These are phyloP conservation scores for Tethea ocularis DNA, from an alignment of 2,888 invertebrate species.

Conservation along the genomic window DNA sequence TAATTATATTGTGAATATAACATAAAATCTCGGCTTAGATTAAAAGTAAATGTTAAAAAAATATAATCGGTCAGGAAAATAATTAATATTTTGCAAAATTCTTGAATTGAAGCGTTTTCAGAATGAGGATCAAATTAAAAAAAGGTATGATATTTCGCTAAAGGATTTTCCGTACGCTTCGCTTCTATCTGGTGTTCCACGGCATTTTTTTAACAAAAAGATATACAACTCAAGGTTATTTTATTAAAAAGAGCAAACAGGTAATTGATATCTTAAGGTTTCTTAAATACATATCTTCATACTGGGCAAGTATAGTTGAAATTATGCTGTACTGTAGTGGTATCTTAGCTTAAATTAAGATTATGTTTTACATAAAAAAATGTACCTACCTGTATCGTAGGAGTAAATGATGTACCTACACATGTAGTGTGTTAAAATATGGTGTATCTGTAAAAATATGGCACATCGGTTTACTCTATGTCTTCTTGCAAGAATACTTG, in stretches of 20 bases:
- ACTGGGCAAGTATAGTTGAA: background rate
- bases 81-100: too few species aligned
- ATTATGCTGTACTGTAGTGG: conserved; percentile 15
- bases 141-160: too few species aligned
- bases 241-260: too few species aligned
- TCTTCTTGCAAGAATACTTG: background rate
- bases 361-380: conserved; percentile 39
- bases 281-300: conserved; percentile 17
- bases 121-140: too few species aligned
- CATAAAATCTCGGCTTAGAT: too few species aligned
- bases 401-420: conserved; percentile 41
- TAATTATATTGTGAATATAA: background rate
- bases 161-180: too few species aligned
- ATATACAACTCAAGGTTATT: background rate
- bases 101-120: too few species aligned
- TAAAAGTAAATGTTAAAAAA: too few species aligned
- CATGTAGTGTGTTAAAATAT: conserved; percentile 39
- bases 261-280: background rate
- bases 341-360: conserved; percentile 10
- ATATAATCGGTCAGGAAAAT: too few species aligned
- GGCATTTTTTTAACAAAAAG: too few species aligned
- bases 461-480: background rate
- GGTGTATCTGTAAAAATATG: background rate
- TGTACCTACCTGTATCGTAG: conserved; percentile 62
- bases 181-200: too few species aligned